phyloP scores from a whole-genome alignment of 2,888 invertebrate genomes.

The Conchocele bisecta region DNA sequence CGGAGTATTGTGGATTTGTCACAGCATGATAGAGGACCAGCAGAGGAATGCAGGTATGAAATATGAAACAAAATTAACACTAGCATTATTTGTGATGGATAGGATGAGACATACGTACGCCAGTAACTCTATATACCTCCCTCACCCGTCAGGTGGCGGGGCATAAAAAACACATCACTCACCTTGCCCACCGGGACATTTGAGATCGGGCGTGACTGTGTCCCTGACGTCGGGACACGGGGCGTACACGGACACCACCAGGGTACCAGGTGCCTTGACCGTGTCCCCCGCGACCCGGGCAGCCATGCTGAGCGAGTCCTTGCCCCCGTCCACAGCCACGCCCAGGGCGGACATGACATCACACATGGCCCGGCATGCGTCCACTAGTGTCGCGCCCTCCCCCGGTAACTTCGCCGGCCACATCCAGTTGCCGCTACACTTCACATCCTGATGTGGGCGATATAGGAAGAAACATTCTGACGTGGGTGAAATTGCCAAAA shows the following conservation, averaged over 20 bases:
- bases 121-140: no score
- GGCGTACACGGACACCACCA: conserved; percentile 98
- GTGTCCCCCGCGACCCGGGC: conserved; percentile 89
- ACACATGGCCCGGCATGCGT: conserved; percentile 95
- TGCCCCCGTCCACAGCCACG: conserved; percentile 97
- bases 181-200: conserved; percentile 85
- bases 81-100: no score
- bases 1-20: no score
- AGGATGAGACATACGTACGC: no score
- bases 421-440: conserved; percentile 99
- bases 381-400: conserved; percentile 94
- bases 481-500: no score
- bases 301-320: conserved; percentile 99
- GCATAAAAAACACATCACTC: no score
- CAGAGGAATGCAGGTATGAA: no score
- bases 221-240: conserved; percentile 95
- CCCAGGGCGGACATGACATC: conserved; percentile 91
- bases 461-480: neutral
- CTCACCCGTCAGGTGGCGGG: no score
- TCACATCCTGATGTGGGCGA: conserved; percentile 88
- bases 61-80: no score
- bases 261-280: conserved; percentile 87
- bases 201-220: conserved; percentile 94
- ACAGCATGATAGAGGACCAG: no score
- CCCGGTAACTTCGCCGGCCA: conserved; percentile 98